These are phyloP conservation scores for Melanerpes formicivorus DNA, from an alignment of 2,113 vertebrate genomes.

Conservation along the genomic window DNA sequence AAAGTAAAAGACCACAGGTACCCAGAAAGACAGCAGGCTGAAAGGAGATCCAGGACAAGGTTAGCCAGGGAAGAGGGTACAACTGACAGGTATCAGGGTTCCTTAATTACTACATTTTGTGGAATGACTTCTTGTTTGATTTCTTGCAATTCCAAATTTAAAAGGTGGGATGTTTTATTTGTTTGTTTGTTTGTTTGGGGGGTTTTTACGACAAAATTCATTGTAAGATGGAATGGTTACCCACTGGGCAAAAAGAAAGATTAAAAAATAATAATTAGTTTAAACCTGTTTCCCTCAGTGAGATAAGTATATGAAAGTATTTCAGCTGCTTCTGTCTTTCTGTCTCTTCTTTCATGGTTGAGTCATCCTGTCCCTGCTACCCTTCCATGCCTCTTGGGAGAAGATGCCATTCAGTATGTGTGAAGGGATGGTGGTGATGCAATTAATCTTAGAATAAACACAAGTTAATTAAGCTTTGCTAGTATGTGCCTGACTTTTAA, in stretches of 20 bases:
- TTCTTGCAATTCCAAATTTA: not conserved
- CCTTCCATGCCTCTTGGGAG: not conserved
- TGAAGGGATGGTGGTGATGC: rapidly evolving
- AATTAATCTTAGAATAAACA: not conserved
- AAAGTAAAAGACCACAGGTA: rapidly evolving
- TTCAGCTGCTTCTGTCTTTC: not conserved
- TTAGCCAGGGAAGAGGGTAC: not conserved
- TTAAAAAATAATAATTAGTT: not conserved
- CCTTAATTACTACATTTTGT: not conserved
- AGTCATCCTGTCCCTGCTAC: not conserved
- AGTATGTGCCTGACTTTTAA: not conserved
- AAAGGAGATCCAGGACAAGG: not conserved
- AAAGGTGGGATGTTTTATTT: not conserved
- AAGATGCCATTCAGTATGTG: not conserved
- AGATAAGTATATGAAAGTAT: not conserved
- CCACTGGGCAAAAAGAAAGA: not conserved
- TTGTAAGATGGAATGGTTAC: not conserved
- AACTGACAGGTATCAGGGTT: not conserved
- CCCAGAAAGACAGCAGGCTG: not conserved
- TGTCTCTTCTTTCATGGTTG: not conserved
- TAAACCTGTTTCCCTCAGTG: not conserved
- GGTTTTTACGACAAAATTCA: not conserved
- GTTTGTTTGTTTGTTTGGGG: not conserved
- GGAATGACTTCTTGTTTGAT: not conserved
- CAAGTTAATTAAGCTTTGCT: not conserved